phyloP scores from a whole-genome alignment of 2,888 invertebrate genomes.

The Brachyptera putata region DNA sequence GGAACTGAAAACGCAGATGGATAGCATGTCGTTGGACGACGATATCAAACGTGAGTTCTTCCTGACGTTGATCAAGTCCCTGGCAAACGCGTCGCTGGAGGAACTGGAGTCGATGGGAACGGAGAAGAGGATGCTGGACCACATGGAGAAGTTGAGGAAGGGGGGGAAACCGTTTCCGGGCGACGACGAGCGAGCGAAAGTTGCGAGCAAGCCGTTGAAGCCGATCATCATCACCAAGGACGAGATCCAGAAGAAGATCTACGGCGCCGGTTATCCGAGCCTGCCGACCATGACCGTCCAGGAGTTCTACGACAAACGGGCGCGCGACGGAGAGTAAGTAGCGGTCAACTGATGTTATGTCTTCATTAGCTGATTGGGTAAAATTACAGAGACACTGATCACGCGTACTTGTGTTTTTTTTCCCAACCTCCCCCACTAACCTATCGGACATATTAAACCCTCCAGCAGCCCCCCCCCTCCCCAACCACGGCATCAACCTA shows the following conservation, averaged over 20 bases:
- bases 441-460: no score
- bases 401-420: no score
- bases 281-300: slow-evolving; percentile 88
- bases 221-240: slow-evolving; percentile 88
- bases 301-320: slow-evolving; percentile 90
- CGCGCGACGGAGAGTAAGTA: slow-evolving; percentile 67
- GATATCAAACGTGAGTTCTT: slow-evolving; percentile 77
- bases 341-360: no score
- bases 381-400: no score
- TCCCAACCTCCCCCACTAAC: no score
- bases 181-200: slow-evolving; percentile 36
- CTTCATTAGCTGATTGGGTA: no score
- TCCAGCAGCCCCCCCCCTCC: no score
- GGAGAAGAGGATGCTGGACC: slow-evolving; percentile 72
- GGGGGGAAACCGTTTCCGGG: slow-evolving; percentile 30
- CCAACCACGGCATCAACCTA: no score
- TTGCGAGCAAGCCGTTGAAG: slow-evolving; percentile 54
- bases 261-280: slow-evolving; percentile 91
- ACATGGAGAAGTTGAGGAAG: slow-evolving; percentile 51
- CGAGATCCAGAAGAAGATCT: slow-evolving; percentile 84
- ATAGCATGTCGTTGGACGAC: slow-evolving; percentile 54
- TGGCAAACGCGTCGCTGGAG: slow-evolving; percentile 69
- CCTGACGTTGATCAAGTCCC: slow-evolving; percentile 66
- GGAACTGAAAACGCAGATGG: not conserved
- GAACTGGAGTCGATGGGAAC: slow-evolving; percentile 73